Percentiles rank a stretch among this genome's conserved stretches.
These are phyloP conservation scores for Pardalotus punctatus DNA, from an alignment of 2,113 vertebrate species.

Conservation along the genomic window DNA sequence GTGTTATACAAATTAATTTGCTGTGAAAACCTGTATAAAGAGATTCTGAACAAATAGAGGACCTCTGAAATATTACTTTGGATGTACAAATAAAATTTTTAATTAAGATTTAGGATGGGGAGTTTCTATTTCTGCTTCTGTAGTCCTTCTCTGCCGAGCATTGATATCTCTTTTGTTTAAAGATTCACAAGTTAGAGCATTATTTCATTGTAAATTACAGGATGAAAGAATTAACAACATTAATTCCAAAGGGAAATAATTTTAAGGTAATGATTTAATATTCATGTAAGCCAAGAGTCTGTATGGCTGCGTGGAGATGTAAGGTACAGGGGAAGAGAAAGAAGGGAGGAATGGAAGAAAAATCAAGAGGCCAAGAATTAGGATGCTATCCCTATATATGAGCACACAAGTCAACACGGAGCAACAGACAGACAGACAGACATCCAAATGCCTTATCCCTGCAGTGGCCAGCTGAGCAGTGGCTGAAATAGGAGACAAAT, in stretches of 20 bases:
- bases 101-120: neutral
- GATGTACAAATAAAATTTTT: neutral
- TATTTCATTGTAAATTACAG: slow-evolving; percentile 10
- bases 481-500: neutral
- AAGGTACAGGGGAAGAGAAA: neutral
- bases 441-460: neutral
- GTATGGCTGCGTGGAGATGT: neutral
- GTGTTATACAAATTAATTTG: slow-evolving; percentile 49
- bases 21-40: neutral
- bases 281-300: neutral
- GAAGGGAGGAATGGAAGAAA: neutral
- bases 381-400: neutral
- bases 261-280: neutral
- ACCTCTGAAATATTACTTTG: neutral
- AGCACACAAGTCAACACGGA: neutral
- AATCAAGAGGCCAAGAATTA: neutral
- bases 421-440: neutral
- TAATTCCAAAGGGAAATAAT: neutral
- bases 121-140: neutral
- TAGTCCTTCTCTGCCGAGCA: neutral
- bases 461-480: neutral
- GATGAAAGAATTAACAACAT: neutral
- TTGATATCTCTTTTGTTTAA: neutral
- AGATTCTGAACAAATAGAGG: slow-evolving; percentile 32
- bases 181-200: neutral